These are phyloP conservation scores for Sceliomorpha sp. DNA, from an alignment of 2,888 invertebrate species.

Conservation along the genomic window DNA sequence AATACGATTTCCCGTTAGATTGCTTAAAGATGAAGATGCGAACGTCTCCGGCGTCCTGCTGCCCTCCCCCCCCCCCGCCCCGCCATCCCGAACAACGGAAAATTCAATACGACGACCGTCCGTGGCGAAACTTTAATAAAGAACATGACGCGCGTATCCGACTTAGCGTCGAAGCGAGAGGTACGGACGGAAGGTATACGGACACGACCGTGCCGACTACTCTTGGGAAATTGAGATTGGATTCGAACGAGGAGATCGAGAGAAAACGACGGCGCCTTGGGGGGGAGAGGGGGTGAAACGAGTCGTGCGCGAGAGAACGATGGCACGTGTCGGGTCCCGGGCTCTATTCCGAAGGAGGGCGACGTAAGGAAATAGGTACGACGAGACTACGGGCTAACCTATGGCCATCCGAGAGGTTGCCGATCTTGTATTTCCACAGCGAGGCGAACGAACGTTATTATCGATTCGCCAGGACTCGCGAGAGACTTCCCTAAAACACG, in stretches of 20 bases:
- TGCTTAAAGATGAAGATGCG: no score
- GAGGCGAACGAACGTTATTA: no score
- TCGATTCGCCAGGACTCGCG: no score
- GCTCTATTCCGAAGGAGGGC: no score
- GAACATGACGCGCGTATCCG: slow-evolving; percentile 46
- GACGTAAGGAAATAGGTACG: no score
- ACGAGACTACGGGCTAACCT: no score
- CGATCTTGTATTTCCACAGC: no score
- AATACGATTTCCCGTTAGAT: no score
- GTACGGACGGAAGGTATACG: slow-evolving; percentile 58
- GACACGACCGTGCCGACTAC: slow-evolving; percentile 52
- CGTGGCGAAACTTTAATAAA: slow-evolving; percentile 52
- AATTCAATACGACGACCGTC: slow-evolving; percentile 9
- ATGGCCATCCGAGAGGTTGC: no score
- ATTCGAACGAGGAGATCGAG: slow-evolving; percentile 57
- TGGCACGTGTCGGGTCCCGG: slow-evolving; percentile 26
- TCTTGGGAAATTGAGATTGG: slow-evolving; percentile 72
- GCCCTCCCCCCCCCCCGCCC: no score
- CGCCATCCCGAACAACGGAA: slow-evolving; percentile 1
- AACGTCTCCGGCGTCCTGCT: no score
- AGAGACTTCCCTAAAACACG: no score
- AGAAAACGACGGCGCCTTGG: slow-evolving; percentile 42
- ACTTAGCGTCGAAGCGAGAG: slow-evolving; percentile 47
- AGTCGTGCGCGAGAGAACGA: slow-evolving; percentile 18
- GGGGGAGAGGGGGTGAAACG: slow-evolving; percentile 21